These are phyloP conservation scores for Drosophila persimilis DNA, from an alignment of 1,140 invertebrate genomes.

Conservation along the genomic window DNA sequence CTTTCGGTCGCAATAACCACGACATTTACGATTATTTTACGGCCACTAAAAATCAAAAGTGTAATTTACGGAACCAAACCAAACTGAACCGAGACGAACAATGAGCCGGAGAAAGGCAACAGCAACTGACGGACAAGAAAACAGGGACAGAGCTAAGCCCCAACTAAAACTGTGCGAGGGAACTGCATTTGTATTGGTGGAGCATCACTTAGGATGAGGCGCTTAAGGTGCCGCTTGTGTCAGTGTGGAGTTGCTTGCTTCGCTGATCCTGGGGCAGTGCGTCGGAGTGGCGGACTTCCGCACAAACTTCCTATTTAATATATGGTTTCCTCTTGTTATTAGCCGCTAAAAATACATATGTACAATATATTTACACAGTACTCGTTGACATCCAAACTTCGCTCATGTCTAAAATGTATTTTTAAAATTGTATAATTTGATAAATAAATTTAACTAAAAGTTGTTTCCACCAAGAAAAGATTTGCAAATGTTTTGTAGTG, in stretches of 20 bases:
- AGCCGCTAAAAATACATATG: too few relatives aligned
- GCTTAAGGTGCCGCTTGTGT: not conserved
- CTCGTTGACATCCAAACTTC: too few relatives aligned
- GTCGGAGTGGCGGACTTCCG: constrained; percentile 20
- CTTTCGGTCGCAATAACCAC: constrained; percentile 82
- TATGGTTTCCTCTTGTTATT: too few relatives aligned
- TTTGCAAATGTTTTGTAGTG: too few relatives aligned
- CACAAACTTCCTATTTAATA: too few relatives aligned
- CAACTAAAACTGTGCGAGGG: not conserved
- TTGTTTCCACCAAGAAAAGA: too few relatives aligned
- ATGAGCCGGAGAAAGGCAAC: constrained; percentile 43
- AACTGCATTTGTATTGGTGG: constrained; percentile 39
- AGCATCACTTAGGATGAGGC: constrained; percentile 41
- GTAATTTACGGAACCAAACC: constrained; percentile 81
- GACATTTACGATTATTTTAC: constrained; percentile 83
- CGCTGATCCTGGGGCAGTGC: not conserved
- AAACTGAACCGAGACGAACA: constrained; percentile 64
- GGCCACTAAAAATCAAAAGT: constrained; percentile 83
- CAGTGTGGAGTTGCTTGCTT: constrained; percentile 22
- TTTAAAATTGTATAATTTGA: too few relatives aligned
- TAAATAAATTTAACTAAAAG: too few relatives aligned
- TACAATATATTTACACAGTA: too few relatives aligned
- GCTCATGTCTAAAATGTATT: too few relatives aligned
- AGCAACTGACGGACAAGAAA: constrained; percentile 2
- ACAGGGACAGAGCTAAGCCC: not conserved